These are phyloP conservation scores for Aphelenchoides fujianensis DNA, from an alignment of 1,140 invertebrate species.

Conservation along the genomic window DNA sequence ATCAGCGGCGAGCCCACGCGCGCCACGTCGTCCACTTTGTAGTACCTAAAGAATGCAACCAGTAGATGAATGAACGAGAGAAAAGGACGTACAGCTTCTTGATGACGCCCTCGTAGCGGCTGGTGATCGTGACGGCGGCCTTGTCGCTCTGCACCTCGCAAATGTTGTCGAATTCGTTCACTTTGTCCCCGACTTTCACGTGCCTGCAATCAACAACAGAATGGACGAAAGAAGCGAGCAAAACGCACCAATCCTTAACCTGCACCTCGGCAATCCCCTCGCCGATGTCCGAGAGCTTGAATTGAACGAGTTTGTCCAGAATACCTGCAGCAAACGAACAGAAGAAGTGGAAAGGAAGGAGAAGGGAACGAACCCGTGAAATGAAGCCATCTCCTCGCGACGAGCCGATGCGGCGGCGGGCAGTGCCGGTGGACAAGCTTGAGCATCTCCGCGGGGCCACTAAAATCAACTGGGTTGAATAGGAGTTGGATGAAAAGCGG, in stretches of 20 bases:
- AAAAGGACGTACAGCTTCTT: constrained; percentile 60
- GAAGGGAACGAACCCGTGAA: background rate
- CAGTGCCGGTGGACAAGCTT: background rate
- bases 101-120: constrained; percentile 80
- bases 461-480: too few species aligned
- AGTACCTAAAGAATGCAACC: constrained; percentile 68
- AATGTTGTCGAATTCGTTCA: constrained; percentile 92
- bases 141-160: constrained; percentile 99
- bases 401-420: background rate
- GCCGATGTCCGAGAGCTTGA: constrained; percentile 95
- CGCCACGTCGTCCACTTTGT: constrained; percentile 81
- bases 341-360: background rate
- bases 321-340: too few species aligned
- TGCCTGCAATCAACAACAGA: constrained; percentile 70
- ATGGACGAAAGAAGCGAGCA: constrained; percentile 3
- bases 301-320: constrained; percentile 68
- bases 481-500: too few species aligned
- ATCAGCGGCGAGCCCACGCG: constrained; percentile 83
- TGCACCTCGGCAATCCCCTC: constrained; percentile 96
- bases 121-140: constrained; percentile 95
- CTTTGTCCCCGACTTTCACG: constrained; percentile 85
- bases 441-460: background rate
- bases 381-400: constrained; percentile 7
- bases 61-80: background rate
- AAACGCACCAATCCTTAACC: constrained; percentile 86